A percentile compares a stretch with the other conserved stretches of the same genome.
phyloP scores from a whole-genome alignment of 2,888 invertebrate genomes.

The Agrotis exclamationis region DNA sequence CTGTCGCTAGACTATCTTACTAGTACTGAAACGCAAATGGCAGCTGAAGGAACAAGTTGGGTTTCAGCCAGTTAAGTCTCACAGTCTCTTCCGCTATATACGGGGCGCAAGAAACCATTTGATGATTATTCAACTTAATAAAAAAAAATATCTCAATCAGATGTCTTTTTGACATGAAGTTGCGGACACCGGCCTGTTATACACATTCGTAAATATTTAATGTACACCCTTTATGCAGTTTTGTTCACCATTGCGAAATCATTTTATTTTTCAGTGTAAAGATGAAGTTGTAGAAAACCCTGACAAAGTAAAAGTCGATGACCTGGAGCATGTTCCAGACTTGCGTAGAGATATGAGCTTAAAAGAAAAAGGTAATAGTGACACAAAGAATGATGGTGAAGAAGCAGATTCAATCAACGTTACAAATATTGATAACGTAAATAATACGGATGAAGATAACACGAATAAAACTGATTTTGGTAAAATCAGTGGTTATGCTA shows the following conservation, averaged over 20 bases:
- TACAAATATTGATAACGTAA: neutral
- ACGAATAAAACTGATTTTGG: constrained; percentile 27
- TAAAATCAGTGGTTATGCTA: constrained; percentile 23
- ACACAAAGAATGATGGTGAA: neutral
- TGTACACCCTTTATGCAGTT: no score
- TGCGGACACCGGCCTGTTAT: no score
- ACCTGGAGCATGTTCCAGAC: neutral
- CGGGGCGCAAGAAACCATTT: no score
- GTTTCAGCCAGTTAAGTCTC: no score
- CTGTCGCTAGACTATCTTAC: no score
- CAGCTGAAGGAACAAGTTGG: no score
- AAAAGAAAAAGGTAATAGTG: neutral
- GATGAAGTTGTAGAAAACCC: neutral
- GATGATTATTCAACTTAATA: no score
- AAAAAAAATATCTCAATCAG: no score
- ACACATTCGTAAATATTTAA: no score
- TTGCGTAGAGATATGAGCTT: constrained; percentile 14
- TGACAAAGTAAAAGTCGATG: neutral
- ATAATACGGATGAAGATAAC: neutral
- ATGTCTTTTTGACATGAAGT: no score
- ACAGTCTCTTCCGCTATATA: no score
- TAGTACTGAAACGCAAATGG: no score
- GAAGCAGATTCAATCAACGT: neutral
- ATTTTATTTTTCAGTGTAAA: constrained; percentile 22
- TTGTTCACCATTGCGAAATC: neutral